Evolutionary conservation across 1,140 invertebrate species (phyloP).

Genomic region (Bicyclus anynana): DNA sequence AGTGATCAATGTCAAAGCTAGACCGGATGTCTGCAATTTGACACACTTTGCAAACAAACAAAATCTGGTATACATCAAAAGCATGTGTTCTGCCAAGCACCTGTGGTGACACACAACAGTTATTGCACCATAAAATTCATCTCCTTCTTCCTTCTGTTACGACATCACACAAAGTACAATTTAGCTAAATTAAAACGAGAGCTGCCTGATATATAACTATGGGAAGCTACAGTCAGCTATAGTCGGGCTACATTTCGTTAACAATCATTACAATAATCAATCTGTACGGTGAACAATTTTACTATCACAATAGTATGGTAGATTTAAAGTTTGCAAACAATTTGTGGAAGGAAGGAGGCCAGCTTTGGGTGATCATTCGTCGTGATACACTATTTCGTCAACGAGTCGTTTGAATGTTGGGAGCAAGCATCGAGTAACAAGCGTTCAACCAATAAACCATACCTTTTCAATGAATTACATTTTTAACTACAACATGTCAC

Average conservation of each 20-base stretch:
- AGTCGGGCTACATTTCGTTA: constrained; percentile 10
- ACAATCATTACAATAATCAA: constrained; percentile 8
- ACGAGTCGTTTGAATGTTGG: constrained; percentile 41
- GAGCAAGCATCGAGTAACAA: constrained; percentile 61
- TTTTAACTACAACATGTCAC: constrained; percentile 74
- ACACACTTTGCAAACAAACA: background rate
- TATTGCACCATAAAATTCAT: constrained; percentile 35
- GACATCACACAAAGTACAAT: constrained; percentile 27
- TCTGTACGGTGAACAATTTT: constrained; percentile 13
- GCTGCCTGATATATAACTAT: constrained; percentile 28
- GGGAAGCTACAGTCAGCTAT: constrained; percentile 18
- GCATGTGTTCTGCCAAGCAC: constrained; percentile 20
- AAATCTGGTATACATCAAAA: constrained; percentile 2
- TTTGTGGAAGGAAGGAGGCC: constrained; percentile 91
- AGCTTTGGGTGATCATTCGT: constrained; percentile 76
- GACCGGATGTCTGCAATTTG: no score
- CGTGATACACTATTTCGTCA: constrained; percentile 46
- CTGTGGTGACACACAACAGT: constrained; percentile 25
- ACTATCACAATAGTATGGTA: constrained; percentile 14
- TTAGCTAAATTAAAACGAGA: constrained; percentile 27
- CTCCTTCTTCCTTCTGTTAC: constrained; percentile 28
- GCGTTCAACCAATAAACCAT: constrained; percentile 70
- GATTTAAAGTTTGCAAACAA: constrained; percentile 84
- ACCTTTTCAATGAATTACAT: constrained; percentile 66
- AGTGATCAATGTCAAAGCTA: no score